Percentiles rank a stretch among this genome's conserved stretches.
These are phyloP conservation scores for Pseudorectes ferrugineus DNA, from an alignment of 2,113 vertebrate species.

Conservation along the genomic window DNA sequence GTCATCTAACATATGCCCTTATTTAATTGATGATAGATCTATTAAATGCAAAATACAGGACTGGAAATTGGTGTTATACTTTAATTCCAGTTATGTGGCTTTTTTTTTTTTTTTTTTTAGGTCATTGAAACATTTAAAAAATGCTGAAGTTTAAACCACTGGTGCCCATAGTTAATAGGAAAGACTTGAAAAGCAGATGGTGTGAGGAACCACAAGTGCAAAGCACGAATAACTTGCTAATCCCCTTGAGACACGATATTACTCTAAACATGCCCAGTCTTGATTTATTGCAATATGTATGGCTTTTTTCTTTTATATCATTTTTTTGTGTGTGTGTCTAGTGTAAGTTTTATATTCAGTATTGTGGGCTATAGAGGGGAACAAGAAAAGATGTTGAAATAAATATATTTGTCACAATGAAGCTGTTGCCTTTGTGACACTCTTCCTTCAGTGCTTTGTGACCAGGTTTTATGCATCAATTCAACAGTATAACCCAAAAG, in stretches of 20 bases:
- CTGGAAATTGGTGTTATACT: background rate
- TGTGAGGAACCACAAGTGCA: conserved; percentile 4
- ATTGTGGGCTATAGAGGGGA: background rate
- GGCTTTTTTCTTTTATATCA: background rate
- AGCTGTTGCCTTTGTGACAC: background rate
- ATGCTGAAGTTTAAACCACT: conserved; percentile 36
- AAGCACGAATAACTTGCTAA: conserved; percentile 1
- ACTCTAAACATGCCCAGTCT: background rate
- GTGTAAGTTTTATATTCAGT: background rate
- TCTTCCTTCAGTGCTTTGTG: background rate
- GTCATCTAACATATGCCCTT: background rate
- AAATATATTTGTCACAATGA: background rate
- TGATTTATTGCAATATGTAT: background rate
- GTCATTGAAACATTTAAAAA: conserved; percentile 35
- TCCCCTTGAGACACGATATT: conserved; percentile 7
- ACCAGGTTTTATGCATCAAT: background rate
- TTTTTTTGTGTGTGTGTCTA: background rate
- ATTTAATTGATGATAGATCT: conserved; percentile 57
- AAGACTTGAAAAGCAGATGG: conserved; percentile 50
- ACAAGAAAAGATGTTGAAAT: background rate
- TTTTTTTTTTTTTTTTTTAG: background rate
- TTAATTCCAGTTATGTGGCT: background rate
- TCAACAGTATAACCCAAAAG: background rate
- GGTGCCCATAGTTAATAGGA: background rate
- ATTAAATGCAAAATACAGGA: conserved; percentile 37